These are phyloP conservation scores for Ditylenchus dipsaci DNA, from an alignment of 1,140 invertebrate species.

Conservation along the genomic window DNA sequence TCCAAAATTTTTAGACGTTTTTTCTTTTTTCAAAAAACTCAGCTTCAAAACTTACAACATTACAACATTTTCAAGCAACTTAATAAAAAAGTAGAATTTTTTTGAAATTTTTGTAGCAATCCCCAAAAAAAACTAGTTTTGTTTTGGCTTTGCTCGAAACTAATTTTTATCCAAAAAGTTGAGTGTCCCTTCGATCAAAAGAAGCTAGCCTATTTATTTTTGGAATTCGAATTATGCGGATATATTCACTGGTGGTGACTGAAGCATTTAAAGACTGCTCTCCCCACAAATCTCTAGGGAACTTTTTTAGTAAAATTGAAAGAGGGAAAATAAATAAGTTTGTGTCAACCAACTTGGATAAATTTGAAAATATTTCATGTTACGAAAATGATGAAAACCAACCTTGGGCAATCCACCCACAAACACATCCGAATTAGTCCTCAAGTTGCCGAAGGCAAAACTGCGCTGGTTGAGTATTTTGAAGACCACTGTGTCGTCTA, in stretches of 20 bases:
- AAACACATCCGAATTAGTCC: slow-evolving; percentile 81
- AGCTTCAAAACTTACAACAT: too few relatives aligned
- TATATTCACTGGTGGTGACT: background rate
- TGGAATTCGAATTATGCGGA: background rate
- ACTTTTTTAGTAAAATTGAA: background rate
- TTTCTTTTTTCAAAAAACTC: too few relatives aligned
- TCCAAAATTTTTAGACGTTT: too few relatives aligned
- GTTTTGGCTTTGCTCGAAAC: too few relatives aligned
- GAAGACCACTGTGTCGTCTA: slow-evolving; percentile 52
- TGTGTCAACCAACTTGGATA: background rate
- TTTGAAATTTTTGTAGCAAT: too few relatives aligned
- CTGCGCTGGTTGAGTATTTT: slow-evolving; percentile 70
- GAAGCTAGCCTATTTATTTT: background rate
- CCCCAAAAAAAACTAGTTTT: too few relatives aligned
- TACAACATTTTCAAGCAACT: too few relatives aligned
- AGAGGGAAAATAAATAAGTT: background rate
- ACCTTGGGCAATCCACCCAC: slow-evolving; percentile 85
- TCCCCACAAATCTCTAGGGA: background rate
- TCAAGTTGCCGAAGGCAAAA: slow-evolving; percentile 76
- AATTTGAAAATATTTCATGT: slow-evolving; percentile 1
- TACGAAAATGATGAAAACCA: slow-evolving; percentile 61
- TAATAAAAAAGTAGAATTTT: too few relatives aligned
- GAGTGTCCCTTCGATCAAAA: too few relatives aligned
- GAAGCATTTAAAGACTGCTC: background rate
- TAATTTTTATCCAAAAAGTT: too few relatives aligned